A percentile compares a stretch with the other conserved stretches of the same genome.
phyloP scores from a whole-genome alignment of 1,140 invertebrate species.

The Caenorhabditis latens region DNA sequence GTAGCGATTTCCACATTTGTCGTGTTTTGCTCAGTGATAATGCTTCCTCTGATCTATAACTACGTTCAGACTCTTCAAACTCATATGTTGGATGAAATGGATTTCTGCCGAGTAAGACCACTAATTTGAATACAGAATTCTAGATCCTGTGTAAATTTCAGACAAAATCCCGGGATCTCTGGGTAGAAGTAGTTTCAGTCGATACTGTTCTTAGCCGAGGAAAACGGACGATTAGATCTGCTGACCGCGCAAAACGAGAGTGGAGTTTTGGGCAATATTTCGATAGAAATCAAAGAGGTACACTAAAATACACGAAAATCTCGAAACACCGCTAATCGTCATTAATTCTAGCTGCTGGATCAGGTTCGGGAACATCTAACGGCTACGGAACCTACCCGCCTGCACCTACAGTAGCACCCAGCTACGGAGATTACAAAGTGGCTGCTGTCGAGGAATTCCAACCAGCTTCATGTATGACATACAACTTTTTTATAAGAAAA shows the following conservation, averaged over 20 bases:
- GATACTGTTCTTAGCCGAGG: slow-evolving; percentile 44
- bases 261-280: slow-evolving; percentile 67
- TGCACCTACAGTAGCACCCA: slow-evolving; percentile 27
- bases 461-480: not conserved
- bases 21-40: slow-evolving; percentile 60
- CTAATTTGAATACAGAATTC: not conserved
- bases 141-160: slow-evolving; percentile 20
- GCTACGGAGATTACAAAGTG: slow-evolving; percentile 25
- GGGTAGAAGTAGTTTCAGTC: slow-evolving; percentile 66
- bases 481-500: not conserved
- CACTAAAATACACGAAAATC: not conserved
- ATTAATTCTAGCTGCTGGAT: slow-evolving; percentile 25
- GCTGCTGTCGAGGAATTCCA: slow-evolving; percentile 54
- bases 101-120: slow-evolving; percentile 56
- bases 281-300: slow-evolving; percentile 52
- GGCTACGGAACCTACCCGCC: slow-evolving; percentile 55
- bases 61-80: slow-evolving; percentile 64
- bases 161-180: slow-evolving; percentile 62
- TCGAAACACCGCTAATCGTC: not conserved
- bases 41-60: slow-evolving; percentile 64
- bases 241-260: slow-evolving; percentile 44
- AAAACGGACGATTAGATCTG: slow-evolving; percentile 29
- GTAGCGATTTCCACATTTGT: slow-evolving; percentile 60
- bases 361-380: slow-evolving; percentile 6
- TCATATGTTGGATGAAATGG: slow-evolving; percentile 64